Conservation (phyloP, 2,888 invertebrate species). For the Pasiphila rectangulata region DNA sequence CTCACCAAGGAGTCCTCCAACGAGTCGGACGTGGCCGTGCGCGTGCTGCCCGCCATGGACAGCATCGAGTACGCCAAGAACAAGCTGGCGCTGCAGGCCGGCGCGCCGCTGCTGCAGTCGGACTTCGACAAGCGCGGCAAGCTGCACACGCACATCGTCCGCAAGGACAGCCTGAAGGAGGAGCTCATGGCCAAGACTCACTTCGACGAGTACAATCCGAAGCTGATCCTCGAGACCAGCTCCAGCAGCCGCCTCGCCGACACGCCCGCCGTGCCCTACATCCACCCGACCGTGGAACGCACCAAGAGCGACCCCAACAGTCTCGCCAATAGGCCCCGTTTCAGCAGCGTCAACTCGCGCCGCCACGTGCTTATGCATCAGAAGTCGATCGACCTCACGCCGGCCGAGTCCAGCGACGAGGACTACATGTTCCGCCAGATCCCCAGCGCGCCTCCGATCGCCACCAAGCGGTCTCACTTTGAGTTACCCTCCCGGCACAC, state of each 20-base stretch:
- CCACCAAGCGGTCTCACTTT: slow-evolving; percentile 87
- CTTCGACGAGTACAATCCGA: slow-evolving; percentile 87
- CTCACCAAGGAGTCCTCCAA: slow-evolving; percentile 76
- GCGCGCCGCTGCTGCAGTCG: slow-evolving; percentile 80
- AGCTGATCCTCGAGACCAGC: slow-evolving; percentile 78
- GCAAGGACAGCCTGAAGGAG: slow-evolving; percentile 81
- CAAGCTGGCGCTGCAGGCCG: slow-evolving; percentile 40
- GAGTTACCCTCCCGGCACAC: slow-evolving; percentile 80
- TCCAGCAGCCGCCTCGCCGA: slow-evolving; percentile 77
- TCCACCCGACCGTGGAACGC: slow-evolving; percentile 88
- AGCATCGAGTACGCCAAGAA: slow-evolving; percentile 79
- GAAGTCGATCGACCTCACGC: slow-evolving; percentile 91
- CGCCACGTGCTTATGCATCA: slow-evolving; percentile 91
- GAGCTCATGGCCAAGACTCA: slow-evolving; percentile 84
- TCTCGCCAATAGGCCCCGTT: slow-evolving; percentile 85
- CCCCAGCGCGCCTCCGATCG: slow-evolving; percentile 86
- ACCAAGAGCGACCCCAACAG: slow-evolving; percentile 94
- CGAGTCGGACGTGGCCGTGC: slow-evolving; percentile 75
- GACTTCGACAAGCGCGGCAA: slow-evolving; percentile 82
- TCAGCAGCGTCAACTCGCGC: slow-evolving; percentile 87
- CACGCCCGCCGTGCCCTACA: slow-evolving; percentile 74
- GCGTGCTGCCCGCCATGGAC: slow-evolving; percentile 76
- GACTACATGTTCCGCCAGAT: slow-evolving; percentile 89
- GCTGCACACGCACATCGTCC: slow-evolving; percentile 64
- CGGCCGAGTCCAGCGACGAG: slow-evolving; percentile 92